Evolutionary conservation across 2,113 vertebrate genomes (phyloP).

Genomic region (Anas platyrhynchos): DNA sequence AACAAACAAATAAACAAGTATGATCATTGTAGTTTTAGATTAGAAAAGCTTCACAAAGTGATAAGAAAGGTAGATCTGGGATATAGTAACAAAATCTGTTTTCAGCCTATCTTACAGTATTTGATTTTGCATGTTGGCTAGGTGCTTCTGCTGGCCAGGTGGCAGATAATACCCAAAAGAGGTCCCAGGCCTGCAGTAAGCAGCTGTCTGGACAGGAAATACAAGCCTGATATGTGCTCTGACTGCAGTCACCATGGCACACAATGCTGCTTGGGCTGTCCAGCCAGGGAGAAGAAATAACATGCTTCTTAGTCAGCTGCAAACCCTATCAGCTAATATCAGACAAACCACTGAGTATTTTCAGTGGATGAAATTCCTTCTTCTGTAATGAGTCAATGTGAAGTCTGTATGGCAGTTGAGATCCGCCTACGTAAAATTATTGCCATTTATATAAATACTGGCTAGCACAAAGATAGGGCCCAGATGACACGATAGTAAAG

Average conservation of each 20-base stretch:
- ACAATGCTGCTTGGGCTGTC: neutral
- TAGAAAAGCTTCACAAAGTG: neutral
- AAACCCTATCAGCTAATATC: neutral
- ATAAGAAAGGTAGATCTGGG: accelerated
- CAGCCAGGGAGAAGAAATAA: neutral
- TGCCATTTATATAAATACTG: neutral
- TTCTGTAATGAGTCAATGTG: neutral
- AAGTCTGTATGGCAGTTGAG: neutral
- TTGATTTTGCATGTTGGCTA: neutral
- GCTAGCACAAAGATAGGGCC: neutral
- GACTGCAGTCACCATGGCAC: neutral
- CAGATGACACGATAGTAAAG: neutral
- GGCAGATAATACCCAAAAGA: neutral
- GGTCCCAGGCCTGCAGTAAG: neutral
- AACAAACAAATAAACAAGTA: neutral
- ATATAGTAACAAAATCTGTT: neutral
- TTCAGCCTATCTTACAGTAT: neutral
- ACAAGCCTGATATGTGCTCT: neutral
- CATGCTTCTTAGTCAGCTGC: accelerated
- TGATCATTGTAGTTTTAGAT: neutral
- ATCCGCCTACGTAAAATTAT: neutral
- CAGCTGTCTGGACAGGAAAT: neutral
- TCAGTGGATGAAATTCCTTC: neutral
- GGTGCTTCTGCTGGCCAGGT: neutral
- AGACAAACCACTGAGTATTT: neutral